Percentiles rank a stretch among this genome's conserved stretches.
phyloP scores from a whole-genome alignment of 2,888 invertebrate genomes.

The Punctoribates punctum region DNA sequence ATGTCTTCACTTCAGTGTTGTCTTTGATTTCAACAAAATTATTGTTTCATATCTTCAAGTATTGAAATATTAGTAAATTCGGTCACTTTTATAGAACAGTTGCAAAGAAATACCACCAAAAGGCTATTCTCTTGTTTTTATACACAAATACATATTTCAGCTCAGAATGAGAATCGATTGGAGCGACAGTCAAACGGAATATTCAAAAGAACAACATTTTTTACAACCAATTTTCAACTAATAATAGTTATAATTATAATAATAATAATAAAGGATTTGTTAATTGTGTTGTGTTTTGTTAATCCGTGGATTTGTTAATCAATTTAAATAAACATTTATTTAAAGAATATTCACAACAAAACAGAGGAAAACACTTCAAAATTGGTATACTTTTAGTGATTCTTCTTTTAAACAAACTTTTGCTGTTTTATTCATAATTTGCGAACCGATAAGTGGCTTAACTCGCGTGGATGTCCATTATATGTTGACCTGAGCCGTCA shows the following conservation, averaged over 20 bases:
- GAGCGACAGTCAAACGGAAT: neutral
- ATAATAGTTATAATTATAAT: too few species aligned
- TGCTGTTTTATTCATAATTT: neutral
- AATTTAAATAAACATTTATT: neutral
- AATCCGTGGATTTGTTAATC: too few species aligned
- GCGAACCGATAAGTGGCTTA: constrained; percentile 43
- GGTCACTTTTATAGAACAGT: neutral
- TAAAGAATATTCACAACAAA: neutral
- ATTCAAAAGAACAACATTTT: neutral
- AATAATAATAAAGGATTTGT: too few species aligned
- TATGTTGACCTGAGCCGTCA: constrained; percentile 51
- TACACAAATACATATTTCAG: neutral
- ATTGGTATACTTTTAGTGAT: neutral
- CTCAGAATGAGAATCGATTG: neutral
- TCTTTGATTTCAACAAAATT: neutral
- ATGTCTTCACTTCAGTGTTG: neutral
- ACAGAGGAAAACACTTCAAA: neutral
- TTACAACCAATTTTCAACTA: neutral
- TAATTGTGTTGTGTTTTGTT: too few species aligned
- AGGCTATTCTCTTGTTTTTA: constrained; percentile 8
- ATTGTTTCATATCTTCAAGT: neutral
- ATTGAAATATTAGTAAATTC: constrained; percentile 15
- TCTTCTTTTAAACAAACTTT: neutral
- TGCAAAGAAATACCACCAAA: neutral
- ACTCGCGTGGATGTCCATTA: constrained; percentile 52